Evolutionary conservation across 2,113 vertebrate species (phyloP), one percentile per base, ranked within the genome.

Genomic region (Rhynchopsitta pachyrhyncha): DNA sequence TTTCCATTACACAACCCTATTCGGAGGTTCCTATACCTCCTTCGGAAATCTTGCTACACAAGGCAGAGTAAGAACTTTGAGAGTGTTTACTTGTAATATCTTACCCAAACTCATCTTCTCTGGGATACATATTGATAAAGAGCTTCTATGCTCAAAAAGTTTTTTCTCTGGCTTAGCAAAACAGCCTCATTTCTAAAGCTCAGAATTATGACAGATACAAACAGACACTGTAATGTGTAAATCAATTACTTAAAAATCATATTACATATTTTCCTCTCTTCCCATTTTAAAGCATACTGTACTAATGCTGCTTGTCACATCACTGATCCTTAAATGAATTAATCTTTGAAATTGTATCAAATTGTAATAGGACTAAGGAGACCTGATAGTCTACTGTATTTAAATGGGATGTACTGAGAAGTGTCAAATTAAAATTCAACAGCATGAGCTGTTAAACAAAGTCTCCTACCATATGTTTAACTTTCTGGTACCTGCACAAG

Each of bases 1-100:
- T 86, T 96, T 96, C 66, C 80, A 82, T 66, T 73, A 84, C 52
- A 57, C 87, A 96, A 89, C 49, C 19, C 37, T n/a, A 84, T 93
- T 84, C 49, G 14, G 17, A 90, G 5, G 13, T 62, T 78, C 62
- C 53, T 57, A 11, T 8, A 49, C 20, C 23, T 41, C 71, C 88
- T 82, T 52, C 23, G 18, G 47, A 84, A 87, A 5, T 49, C 73
- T 41, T 46, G 23, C 23, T 59, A 39, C 42, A 79, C 22, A 73
- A 17, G 17, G 25, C 35, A 86, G 33, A 81, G 17, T 41, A 75
- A 88, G 20, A 86, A 75, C 47, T 88, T 89, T 6, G 19, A 41
- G 11, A 67, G 4, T 22, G 9, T 76, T 92, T 74, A 49, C 15
- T 77, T 50, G 53, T 33, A 60, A 6, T 69, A 28, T 49, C 52